Conservation (phyloP, 2,888 invertebrate genomes). For the Lasius platythorax region DNA sequence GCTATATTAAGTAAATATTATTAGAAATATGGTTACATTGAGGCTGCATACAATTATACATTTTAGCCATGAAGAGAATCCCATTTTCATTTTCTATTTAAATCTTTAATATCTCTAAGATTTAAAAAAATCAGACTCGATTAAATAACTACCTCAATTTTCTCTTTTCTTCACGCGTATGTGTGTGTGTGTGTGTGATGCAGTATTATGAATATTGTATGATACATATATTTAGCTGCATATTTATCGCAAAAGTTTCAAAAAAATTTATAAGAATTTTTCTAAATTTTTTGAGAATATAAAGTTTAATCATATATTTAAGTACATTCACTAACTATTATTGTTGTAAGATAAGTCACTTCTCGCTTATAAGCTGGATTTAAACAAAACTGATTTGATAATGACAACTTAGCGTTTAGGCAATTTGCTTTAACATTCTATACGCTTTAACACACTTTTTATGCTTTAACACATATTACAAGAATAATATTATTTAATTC, state of each 20-base stretch:
- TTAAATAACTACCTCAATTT: background rate
- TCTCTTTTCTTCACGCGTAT: background rate
- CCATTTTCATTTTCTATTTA: background rate
- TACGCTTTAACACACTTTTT: too few relatives aligned
- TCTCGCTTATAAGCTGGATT: background rate
- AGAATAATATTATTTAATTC: background rate
- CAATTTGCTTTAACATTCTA: background rate
- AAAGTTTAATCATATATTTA: background rate
- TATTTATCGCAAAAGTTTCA: background rate
- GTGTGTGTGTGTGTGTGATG: too few relatives aligned
- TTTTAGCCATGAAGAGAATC: background rate
- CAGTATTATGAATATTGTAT: background rate
- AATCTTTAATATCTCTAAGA: background rate
- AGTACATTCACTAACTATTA: background rate
- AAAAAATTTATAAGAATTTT: background rate
- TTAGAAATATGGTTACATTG: conserved; percentile 1
- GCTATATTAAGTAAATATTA: background rate
- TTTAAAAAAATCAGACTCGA: background rate
- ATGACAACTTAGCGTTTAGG: background rate
- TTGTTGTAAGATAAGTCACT: background rate
- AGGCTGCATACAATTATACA: background rate
- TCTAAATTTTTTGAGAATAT: background rate
- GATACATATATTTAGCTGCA: background rate
- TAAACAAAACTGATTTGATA: background rate
- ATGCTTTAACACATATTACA: background rate